Evolutionary conservation across 35 echinoderm and acorn worm species (phyloP), one percentile per base, ranked within the genome.

Genomic region (Holothuria glaberrima): DNA sequence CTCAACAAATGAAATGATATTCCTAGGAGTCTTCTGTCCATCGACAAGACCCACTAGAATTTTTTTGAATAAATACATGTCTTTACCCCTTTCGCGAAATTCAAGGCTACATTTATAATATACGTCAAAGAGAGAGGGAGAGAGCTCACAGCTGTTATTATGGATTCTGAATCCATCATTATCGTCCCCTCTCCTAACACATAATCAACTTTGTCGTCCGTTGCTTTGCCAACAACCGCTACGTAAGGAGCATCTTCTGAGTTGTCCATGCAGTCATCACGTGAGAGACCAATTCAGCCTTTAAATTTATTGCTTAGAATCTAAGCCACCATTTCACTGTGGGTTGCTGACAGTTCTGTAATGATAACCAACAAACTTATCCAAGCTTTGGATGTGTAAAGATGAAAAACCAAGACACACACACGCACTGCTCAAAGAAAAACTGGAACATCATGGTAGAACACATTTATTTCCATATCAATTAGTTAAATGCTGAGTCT

Each of bases 121-220:
- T 1, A 68, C 22, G 0, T 19, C 64, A 68, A 41, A 41, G 36
- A 41, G 36, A n/a, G n/a, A n/a, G n/a, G 21, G 20, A 66, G 63
- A 69, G 66, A 69, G 66, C 66, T 69, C 66, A 69, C 66, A 69
- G 66, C 66, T 69, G 66, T 69, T 6, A 69, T 69, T 69, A 69
- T 27, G 21, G 63, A 25, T 25, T 69, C n/a, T 27, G 66, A 25
- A 69, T 69, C 66, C 25, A 69, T 69, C 5, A 69, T 20, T 20
- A 69, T 69, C 25, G 6, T 69, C 66, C 66, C 24, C 66, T 69
- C 66, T 26, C 66, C 66, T 27, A 69, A 20, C 20, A 69, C 66
- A 69, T 28, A 69, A 33, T 22, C 25, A 6, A 69, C 66, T 29
- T 69, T 69, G 25, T 20, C 0, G 25, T 69, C 25, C 25, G 66